phyloP scores from a whole-genome alignment of 2,113 vertebrate species.

The Tympanuchus pallidicinctus region DNA sequence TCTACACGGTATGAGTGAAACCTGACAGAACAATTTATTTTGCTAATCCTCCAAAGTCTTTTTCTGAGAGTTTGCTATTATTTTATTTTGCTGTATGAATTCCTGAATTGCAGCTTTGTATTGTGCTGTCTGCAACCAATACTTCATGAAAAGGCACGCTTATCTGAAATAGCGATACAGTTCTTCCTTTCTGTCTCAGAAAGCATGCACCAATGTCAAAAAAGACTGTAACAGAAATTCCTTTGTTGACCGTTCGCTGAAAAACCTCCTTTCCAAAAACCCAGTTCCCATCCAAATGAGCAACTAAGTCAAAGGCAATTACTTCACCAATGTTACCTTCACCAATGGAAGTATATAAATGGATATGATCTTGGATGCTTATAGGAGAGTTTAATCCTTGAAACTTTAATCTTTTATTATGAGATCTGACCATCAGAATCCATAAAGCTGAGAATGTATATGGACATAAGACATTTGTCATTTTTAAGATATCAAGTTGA shows the following conservation, averaged over 20 bases:
- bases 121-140: neutral
- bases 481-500: neutral
- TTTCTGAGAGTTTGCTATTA: neutral
- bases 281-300: neutral
- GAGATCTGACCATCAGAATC: neutral
- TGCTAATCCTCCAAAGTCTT: neutral
- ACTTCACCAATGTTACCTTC: neutral
- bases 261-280: neutral
- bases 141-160: neutral
- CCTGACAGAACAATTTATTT: neutral
- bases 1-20: neutral
- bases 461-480: neutral
- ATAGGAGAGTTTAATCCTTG: neutral
- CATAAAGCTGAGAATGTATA: neutral
- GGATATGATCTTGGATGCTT: neutral
- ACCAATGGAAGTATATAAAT: neutral
- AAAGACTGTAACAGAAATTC: neutral
- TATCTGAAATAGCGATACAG: neutral
- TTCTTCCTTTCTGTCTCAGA: constrained; percentile 5
- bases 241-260: neutral
- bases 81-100: neutral
- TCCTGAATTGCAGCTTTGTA: neutral
- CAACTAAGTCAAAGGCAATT: neutral
- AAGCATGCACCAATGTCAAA: neutral
- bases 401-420: constrained; percentile 21